Percentiles rank a stretch among this genome's conserved stretches.
Evolutionary conservation across 2,888 invertebrate species (phyloP).

Genomic region (Volucella inanis): DNA sequence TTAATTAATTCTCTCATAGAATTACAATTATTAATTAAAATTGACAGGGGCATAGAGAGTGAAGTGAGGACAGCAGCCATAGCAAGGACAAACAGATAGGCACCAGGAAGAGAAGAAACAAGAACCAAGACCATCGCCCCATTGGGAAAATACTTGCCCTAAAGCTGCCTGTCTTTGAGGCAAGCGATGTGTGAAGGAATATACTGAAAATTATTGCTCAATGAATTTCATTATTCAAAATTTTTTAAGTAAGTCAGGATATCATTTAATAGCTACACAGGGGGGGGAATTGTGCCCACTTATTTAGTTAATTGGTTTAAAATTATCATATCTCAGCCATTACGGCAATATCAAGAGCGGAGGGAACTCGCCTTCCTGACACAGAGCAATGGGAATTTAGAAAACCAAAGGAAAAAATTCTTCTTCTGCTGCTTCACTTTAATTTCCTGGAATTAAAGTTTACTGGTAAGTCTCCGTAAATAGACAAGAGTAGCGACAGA

Average conservation of each 20-base stretch:
- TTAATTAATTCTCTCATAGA: slow-evolving; percentile 26
- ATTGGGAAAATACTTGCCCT: slow-evolving; percentile 9
- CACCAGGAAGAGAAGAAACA: too few relatives aligned
- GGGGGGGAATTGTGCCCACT: neutral
- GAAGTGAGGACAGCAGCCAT: too few relatives aligned
- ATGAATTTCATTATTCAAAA: slow-evolving; percentile 36
- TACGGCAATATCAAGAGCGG: neutral
- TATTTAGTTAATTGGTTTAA: slow-evolving; percentile 7
- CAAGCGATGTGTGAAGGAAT: neutral
- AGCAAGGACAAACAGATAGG: too few relatives aligned
- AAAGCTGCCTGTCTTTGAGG: too few relatives aligned
- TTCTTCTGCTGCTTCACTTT: too few relatives aligned
- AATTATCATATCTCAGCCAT: slow-evolving; percentile 15
- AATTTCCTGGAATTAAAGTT: too few relatives aligned
- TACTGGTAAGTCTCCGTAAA: too few relatives aligned
- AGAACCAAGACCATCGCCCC: neutral
- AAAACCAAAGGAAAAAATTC: neutral
- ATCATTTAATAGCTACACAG: neutral
- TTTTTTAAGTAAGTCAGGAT: neutral
- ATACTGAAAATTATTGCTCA: slow-evolving; percentile 34
- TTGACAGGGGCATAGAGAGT: slow-evolving; percentile 15
- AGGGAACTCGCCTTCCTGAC: neutral
- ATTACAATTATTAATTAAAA: slow-evolving; percentile 47
- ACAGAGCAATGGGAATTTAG: neutral
- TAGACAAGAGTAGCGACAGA: too few relatives aligned